These are phyloP conservation scores for Nesoenas mayeri DNA, from an alignment of 2,113 vertebrate species.

Conservation along the genomic window DNA sequence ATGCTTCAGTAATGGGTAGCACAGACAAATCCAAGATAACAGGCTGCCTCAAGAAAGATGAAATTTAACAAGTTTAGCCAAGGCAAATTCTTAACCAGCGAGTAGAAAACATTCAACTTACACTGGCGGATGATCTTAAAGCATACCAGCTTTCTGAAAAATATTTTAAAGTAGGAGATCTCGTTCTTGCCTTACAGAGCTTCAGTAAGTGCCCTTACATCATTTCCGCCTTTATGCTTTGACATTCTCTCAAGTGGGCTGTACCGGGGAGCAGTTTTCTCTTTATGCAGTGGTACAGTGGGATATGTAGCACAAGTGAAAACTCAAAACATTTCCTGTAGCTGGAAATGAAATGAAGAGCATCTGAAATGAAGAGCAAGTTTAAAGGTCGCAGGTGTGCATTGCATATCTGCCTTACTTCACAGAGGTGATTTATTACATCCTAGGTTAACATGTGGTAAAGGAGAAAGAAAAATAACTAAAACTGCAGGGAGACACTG, in stretches of 20 bases:
- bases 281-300: background rate
- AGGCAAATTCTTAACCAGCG: background rate
- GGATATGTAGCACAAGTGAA: background rate
- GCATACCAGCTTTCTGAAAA: background rate
- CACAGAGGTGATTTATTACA: background rate
- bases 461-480: background rate
- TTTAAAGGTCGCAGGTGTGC: background rate
- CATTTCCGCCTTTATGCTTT: background rate
- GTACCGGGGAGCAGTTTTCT: background rate
- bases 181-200: background rate
- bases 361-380: background rate
- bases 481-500: background rate
- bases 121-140: background rate
- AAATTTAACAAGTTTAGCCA: background rate
- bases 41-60: background rate
- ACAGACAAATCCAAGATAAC: background rate
- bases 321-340: background rate
- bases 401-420: background rate
- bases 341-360: background rate
- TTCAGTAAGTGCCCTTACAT: background rate
- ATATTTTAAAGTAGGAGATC: background rate
- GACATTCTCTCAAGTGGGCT: fast-evolving
- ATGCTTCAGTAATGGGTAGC: background rate
- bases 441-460: background rate
- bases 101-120: background rate